Conservation (phyloP, 2,888 invertebrate species). For the Silvanus unidentatus region DNA sequence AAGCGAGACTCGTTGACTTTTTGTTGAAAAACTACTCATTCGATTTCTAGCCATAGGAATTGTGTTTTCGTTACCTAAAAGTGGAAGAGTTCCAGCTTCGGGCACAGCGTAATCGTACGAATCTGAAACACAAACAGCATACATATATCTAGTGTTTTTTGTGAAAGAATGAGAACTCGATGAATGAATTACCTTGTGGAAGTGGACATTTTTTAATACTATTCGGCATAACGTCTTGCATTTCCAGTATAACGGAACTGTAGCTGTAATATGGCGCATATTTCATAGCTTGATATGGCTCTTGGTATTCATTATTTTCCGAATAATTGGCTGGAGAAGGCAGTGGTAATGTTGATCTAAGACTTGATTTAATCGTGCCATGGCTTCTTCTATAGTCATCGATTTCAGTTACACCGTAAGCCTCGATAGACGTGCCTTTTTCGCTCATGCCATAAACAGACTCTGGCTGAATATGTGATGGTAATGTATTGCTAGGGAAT, state of each 20-base stretch:
- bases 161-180: background rate
- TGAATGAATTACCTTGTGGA: constrained; percentile 31
- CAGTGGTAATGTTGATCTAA: constrained; percentile 50
- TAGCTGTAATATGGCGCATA: constrained; percentile 73
- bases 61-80: constrained; percentile 52
- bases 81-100: constrained; percentile 63
- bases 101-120: constrained; percentile 76
- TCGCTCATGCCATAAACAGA: constrained; percentile 47
- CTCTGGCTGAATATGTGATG: constrained; percentile 46
- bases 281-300: constrained; percentile 71
- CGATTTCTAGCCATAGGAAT: constrained; percentile 41
- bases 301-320: constrained; percentile 67
- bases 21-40: constrained; percentile 43
- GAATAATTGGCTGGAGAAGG: constrained; percentile 56
- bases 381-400: constrained; percentile 56
- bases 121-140: constrained; percentile 48
- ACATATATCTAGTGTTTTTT: background rate
- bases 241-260: constrained; percentile 69
- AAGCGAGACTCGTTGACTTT: constrained; percentile 36
- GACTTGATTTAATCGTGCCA: constrained; percentile 47
- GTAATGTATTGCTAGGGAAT: constrained; percentile 43
- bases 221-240: constrained; percentile 61
- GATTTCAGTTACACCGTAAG: constrained; percentile 54
- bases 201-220: constrained; percentile 38
- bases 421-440: constrained; percentile 50